phyloP scores from a whole-genome alignment of 2,113 vertebrate species.

The Pangasianodon gigas region DNA sequence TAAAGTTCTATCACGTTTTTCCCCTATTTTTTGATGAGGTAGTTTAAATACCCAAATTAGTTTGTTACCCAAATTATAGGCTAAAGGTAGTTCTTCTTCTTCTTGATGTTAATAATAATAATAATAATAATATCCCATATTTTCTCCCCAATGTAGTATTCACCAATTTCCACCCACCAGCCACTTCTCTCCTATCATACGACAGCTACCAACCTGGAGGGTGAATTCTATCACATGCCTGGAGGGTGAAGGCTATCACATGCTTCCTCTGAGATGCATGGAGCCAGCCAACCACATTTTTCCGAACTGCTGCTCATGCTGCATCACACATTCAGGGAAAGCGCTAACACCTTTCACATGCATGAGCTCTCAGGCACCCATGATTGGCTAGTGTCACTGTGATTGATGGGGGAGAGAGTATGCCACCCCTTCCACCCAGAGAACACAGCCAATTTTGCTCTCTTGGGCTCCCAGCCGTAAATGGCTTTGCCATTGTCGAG shows the following conservation, averaged over 20 bases:
- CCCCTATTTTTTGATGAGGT: too few relatives aligned
- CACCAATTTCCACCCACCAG: neutral
- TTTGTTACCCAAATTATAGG: neutral
- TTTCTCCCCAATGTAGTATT: neutral
- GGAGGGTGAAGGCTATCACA: too few relatives aligned
- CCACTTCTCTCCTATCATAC: neutral
- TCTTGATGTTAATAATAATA: too few relatives aligned
- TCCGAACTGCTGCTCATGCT: neutral
- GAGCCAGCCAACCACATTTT: neutral
- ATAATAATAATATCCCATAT: neutral
- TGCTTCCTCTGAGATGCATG: neutral
- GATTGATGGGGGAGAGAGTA: neutral
- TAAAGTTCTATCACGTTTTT: too few relatives aligned
- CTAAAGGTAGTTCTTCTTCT: neutral
- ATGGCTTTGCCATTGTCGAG: neutral
- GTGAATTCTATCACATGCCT: too few relatives aligned
- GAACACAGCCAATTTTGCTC: neutral
- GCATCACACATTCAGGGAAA: neutral
- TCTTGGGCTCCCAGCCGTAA: neutral
- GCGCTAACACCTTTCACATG: neutral
- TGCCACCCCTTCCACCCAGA: neutral
- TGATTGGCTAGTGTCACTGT: neutral
- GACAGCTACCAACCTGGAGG: too few relatives aligned
- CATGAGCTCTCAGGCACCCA: neutral
- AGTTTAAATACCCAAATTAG: too few relatives aligned